A percentile compares a stretch with the other conserved stretches of the same genome.
phyloP scores from a whole-genome alignment of 2,113 vertebrate species.

The Ameiurus melas region DNA sequence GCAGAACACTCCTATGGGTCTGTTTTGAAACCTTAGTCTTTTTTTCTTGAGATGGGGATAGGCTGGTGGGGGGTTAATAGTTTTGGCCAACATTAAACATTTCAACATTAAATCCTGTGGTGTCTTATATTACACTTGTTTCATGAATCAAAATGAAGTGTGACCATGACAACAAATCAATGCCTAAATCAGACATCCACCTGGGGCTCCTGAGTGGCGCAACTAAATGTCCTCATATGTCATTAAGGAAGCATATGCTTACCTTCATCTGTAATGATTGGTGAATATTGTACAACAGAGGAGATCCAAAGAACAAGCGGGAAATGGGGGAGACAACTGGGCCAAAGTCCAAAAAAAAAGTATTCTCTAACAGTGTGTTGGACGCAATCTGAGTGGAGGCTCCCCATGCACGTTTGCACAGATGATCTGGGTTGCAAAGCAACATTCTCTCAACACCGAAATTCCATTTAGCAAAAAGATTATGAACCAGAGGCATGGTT shows the following conservation, averaged over 20 bases:
- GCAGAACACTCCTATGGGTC: not conserved
- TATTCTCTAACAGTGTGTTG: not conserved
- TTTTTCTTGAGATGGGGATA: not conserved
- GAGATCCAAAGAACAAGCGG: not conserved
- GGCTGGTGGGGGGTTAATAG: not conserved
- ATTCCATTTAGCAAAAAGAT: constrained; percentile 16
- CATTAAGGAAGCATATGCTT: not conserved
- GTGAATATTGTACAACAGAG: not conserved
- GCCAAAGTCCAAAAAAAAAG: not conserved
- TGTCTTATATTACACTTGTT: constrained; percentile 35
- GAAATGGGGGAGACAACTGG: not conserved
- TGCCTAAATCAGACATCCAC: constrained; percentile 4
- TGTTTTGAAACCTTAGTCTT: not conserved
- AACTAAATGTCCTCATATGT: constrained; percentile 22
- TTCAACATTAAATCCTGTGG: constrained; percentile 20
- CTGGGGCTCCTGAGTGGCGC: not conserved
- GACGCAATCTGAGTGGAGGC: not conserved
- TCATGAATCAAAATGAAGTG: constrained; percentile 39
- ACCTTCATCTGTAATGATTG: constrained; percentile 1
- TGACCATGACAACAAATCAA: constrained; percentile 31
- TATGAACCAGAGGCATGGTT: constrained; percentile 11
- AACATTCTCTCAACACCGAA: not conserved
- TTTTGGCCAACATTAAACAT: constrained; percentile 9
- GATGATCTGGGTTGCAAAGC: constrained; percentile 1
- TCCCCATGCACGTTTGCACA: constrained; percentile 1